Conservation (phyloP, 2,797 vertebrate genomes). For the Lacerta bilineata region DNA sequence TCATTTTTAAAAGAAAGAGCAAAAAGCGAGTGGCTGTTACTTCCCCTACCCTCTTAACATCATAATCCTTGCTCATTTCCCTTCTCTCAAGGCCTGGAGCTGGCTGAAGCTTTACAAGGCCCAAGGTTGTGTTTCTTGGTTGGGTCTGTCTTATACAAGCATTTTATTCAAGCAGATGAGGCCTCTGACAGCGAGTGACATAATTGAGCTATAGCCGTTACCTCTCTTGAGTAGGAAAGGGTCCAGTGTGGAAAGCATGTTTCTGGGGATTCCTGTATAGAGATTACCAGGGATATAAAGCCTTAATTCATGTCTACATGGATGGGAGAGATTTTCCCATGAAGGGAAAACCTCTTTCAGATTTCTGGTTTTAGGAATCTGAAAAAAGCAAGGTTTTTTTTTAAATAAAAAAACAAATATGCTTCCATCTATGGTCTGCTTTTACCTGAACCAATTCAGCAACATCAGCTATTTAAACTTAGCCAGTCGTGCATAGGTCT, state of each 20-base stretch:
- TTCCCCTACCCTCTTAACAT: not conserved
- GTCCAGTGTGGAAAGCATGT: not conserved
- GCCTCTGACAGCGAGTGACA: constrained; percentile 47
- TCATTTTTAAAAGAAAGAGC: constrained; percentile 6
- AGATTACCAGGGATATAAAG: not conserved
- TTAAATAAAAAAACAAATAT: not conserved
- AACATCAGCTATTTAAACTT: not conserved
- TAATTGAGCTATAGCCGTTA: constrained; percentile 22
- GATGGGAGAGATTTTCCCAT: not conserved
- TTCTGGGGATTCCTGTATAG: constrained; percentile 19
- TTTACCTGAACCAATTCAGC: rapidly evolving
- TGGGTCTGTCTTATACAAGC: constrained; percentile 66
- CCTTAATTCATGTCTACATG: not conserved
- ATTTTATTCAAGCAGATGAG: constrained; percentile 55
- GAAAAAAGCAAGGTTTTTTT: not conserved
- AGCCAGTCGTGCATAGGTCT: rapidly evolving
- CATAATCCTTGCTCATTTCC: constrained; percentile 37
- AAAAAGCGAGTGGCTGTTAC: constrained; percentile 52
- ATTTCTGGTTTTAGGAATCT: constrained; percentile 4
- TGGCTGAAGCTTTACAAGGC: constrained; percentile 65
- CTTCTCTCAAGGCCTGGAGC: constrained; percentile 51
- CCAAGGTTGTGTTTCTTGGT: constrained; percentile 70
- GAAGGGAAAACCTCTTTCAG: not conserved
- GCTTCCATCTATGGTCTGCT: constrained; percentile 52
- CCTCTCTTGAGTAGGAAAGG: not conserved